These are phyloP conservation scores for Saccopteryx bilineata DNA, from an alignment of 2,113 vertebrate genomes.

Conservation along the genomic window DNA sequence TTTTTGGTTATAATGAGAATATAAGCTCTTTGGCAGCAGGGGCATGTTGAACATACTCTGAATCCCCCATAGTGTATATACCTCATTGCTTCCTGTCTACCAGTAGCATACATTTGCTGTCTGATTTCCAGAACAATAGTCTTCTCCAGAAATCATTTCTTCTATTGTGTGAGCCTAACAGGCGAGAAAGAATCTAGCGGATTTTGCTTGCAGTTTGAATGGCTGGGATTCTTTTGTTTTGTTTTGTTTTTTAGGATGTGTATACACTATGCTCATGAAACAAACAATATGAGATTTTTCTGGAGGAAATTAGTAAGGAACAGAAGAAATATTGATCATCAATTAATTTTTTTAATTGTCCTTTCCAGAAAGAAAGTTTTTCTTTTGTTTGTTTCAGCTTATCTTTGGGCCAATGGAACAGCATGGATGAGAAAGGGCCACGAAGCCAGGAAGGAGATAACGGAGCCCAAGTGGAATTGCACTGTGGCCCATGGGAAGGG, in stretches of 20 bases:
- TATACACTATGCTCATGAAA: neutral
- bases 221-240: neutral
- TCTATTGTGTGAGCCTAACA: neutral
- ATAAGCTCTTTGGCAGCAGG: neutral
- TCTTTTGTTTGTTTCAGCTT: conserved; percentile 10
- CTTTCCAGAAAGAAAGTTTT: conserved; percentile 1
- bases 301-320: neutral
- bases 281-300: conserved; percentile 16
- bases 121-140: neutral
- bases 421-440: neutral
- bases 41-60: neutral
- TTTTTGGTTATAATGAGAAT: neutral
- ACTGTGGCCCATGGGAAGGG: neutral
- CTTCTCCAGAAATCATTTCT: neutral
- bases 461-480: neutral
- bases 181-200: neutral
- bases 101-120: neutral
- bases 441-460: neutral
- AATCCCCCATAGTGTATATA: neutral
- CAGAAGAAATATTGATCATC: neutral
- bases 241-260: neutral
- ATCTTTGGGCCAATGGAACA: neutral
- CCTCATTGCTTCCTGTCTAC: neutral
- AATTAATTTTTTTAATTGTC: neutral
- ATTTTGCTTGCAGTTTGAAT: conserved; percentile 7